Conservation (phyloP, 2,113 vertebrate genomes). For the Podarcis muralis region DNA sequence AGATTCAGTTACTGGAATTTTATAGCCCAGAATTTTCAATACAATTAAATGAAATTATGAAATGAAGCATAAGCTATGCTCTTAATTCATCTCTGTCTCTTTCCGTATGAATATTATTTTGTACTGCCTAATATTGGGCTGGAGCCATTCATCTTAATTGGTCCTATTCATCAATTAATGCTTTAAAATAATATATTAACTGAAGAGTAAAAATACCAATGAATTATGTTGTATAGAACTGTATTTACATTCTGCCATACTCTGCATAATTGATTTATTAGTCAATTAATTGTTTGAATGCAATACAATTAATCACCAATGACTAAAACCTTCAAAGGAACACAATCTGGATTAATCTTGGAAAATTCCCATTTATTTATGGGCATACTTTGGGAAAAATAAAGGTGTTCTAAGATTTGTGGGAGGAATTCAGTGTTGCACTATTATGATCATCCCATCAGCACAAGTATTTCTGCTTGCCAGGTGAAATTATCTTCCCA, state of each 20-base stretch:
- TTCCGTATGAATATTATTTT: conserved; percentile 2
- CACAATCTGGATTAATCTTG: conserved; percentile 6
- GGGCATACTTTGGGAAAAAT: neutral
- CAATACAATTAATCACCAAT: conserved; percentile 20
- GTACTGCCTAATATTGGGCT: neutral
- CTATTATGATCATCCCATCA: too few species aligned
- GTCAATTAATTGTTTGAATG: conserved; percentile 13
- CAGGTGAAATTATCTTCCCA: too few species aligned
- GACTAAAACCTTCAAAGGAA: neutral
- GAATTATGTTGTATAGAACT: conserved; percentile 13
- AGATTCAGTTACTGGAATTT: neutral
- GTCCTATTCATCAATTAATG: conserved; percentile 17
- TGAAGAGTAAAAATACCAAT: conserved; percentile 24
- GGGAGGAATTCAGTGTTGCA: too few species aligned
- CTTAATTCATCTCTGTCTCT: conserved; percentile 14
- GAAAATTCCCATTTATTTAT: neutral
- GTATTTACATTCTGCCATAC: conserved; percentile 10
- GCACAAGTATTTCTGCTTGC: too few species aligned
- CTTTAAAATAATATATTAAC: conserved; percentile 14
- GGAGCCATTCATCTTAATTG: conserved; percentile 23
- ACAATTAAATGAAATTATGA: conserved; percentile 6
- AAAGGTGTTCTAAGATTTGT: too few species aligned
- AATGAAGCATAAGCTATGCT: neutral
- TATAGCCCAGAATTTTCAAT: neutral
- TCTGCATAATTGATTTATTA: conserved; percentile 27